Evolutionary conservation across 2,888 invertebrate species (phyloP), one percentile per base, ranked within the genome.

Genomic region (Alcis repandata): DNA sequence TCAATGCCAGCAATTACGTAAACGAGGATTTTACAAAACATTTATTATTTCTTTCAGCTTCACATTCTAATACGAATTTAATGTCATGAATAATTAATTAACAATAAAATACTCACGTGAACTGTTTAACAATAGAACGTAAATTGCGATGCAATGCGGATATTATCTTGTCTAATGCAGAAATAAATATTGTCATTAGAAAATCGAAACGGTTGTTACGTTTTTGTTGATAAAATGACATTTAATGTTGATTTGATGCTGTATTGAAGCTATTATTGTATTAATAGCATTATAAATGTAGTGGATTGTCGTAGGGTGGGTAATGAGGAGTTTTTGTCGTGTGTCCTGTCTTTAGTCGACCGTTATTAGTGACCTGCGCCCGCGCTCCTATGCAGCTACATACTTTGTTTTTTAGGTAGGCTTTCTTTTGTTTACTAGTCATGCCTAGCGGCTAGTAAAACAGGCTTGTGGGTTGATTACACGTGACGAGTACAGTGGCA

Each of bases 211-310:
- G 75, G 74, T 79, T 79, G 72, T 83, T 79, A 77, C 68, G 49
- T 86, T 85, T 89, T 89, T 88, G 84, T 82, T 79, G 77, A 87
- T 90, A 86, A 88, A 90, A 87, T 87, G 83, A 86, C 83, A 86
- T 91, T 88, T 89, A 88, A 90, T 89, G 88, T 88, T 78, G 80
- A 82, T 86, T 87, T 87, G 85, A 90, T 88, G 86, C 86, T 79
- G 83, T 86, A 87, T 88, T 85, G 69, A 62, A 71, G 68, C 75
- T 80, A 88, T 91, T 89, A 90, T 90, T 85, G 85, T 89, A 91
- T 91, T 90, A 91, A 92, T 91, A 90, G 89, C 88, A 91, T 89
- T 91, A 90, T 75, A 91, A 92, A 91, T 90, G 87, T 82, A 84
- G 82, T 76, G 77, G 83, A 79, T 87, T 90, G 89, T 88, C 86